These are phyloP conservation scores for Priocnemis perturbator DNA, from an alignment of 2,888 invertebrate genomes.

Conservation along the genomic window DNA sequence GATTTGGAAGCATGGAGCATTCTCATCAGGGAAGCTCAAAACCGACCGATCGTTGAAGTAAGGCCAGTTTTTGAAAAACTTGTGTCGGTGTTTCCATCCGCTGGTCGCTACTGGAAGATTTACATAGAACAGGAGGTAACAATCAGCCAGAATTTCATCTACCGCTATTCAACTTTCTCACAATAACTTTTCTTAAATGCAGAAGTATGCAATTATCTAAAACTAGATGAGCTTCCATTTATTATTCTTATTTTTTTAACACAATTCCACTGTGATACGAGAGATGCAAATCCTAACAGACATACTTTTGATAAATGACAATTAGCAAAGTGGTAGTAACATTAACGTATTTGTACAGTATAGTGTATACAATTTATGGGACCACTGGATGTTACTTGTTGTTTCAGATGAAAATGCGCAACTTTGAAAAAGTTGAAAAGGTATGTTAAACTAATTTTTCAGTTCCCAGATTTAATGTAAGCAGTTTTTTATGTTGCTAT, in stretches of 20 bases:
- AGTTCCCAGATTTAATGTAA: conserved; percentile 58
- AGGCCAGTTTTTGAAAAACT: conserved; percentile 94
- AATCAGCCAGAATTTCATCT: conserved; percentile 11
- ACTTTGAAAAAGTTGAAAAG: conserved; percentile 99
- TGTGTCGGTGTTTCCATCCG: conserved; percentile 95
- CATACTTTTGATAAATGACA: not conserved
- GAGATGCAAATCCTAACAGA: not conserved
- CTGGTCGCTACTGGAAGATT: conserved; percentile 98
- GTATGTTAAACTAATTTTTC: conserved; percentile 79
- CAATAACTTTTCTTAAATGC: not conserved
- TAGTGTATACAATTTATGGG: not conserved
- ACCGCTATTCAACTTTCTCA: not conserved
- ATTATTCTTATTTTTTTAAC: not conserved
- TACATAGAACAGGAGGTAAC: conserved; percentile 97
- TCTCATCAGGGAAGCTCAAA: conserved; percentile 94
- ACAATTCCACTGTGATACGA: not conserved
- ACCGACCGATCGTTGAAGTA: conserved; percentile 90
- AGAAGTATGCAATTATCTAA: not conserved
- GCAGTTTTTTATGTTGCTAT: conserved; percentile 36
- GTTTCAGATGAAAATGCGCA: conserved; percentile 96
- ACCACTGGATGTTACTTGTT: conserved; percentile 29
- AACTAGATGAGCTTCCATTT: not conserved
- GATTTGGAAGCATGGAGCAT: conserved; percentile 99
- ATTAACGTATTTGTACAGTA: not conserved
- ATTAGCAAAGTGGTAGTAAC: not conserved